phyloP scores from a whole-genome alignment of 2,113 vertebrate species.

The Pagrus major region DNA sequence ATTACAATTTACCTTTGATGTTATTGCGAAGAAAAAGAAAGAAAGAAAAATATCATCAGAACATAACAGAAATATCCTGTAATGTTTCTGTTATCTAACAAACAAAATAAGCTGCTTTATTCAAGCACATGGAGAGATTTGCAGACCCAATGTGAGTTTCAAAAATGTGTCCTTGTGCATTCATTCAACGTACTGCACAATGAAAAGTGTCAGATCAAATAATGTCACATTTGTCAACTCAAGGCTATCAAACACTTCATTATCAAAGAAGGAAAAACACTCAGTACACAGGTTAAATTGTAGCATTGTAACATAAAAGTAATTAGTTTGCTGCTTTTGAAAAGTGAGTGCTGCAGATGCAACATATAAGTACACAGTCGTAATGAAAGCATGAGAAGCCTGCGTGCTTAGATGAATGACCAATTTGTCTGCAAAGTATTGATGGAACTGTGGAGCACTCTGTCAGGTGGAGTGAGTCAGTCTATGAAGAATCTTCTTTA shows the following conservation, averaged over 20 bases:
- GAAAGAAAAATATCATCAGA: neutral
- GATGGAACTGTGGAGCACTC: neutral
- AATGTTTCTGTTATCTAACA: no score
- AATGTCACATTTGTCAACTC: neutral
- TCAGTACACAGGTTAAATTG: neutral
- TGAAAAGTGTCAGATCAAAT: neutral
- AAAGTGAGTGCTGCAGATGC: neutral
- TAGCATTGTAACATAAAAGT: neutral
- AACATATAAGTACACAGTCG: neutral
- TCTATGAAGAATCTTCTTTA: neutral
- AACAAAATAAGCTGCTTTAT: neutral
- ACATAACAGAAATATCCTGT: no score
- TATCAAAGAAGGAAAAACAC: no score
- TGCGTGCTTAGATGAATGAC: neutral
- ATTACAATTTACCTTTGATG: neutral
- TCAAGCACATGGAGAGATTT: neutral
- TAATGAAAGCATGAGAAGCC: neutral
- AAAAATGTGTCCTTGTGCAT: neutral
- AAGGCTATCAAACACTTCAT: neutral
- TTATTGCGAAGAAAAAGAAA: neutral
- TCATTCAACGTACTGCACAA: neutral
- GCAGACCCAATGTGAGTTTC: neutral
- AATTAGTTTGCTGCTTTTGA: neutral
- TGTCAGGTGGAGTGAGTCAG: neutral
- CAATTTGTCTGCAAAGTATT: neutral